Evolutionary conservation across 2,113 vertebrate species (phyloP), one percentile per base, ranked within the genome.

Genomic region (Scartelaos histophorus): DNA sequence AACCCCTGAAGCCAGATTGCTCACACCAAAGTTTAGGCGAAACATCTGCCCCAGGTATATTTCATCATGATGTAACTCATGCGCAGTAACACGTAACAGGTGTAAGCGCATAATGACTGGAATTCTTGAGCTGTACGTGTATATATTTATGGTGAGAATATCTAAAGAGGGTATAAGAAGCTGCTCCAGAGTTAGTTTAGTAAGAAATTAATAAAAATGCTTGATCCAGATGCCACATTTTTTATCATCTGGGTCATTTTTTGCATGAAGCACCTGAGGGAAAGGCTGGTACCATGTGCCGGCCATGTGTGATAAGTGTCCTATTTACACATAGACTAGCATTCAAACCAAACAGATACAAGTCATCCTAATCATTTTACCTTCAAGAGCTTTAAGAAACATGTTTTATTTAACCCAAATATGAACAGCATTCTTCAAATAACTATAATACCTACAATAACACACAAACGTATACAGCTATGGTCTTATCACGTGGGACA

Each of bases 271-370:
- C 72, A 79, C 82, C 80, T 73, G 54, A 77, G 79, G 81, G 66
- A 71, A 78, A 67, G 66, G 54, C 34, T 35, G 5, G 62, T 58
- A 21, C 70, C 86, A 88, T 84, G 83, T 88, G 88, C 22, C 6
- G 69, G 25, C 83, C 83, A 87, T 75, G 66, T 87, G 86, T 84
- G 60, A 79, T 43, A 53, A 19, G 68, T 66, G 9, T 51, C 9
- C 22, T 19, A 16, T 79, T 49, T 58, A 46, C 34, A 56, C 3
- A 43, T 11, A 68, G 21, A 58, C 45, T 76, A 22, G 57, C 58
- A 38, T 46, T 47, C 34, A 35, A 61, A 71, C 16, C 34, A 24
- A 76, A 66, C n/a, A 62, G 47, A 69, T 12, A 70, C 60, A 3
- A 66, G 2, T 57, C 62, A 38, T 66, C 35, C 58, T 43, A 56